Evolutionary conservation across 2,888 invertebrate species (phyloP), one percentile per base, ranked within the genome.

Genomic region (Aphodius sticticus): DNA sequence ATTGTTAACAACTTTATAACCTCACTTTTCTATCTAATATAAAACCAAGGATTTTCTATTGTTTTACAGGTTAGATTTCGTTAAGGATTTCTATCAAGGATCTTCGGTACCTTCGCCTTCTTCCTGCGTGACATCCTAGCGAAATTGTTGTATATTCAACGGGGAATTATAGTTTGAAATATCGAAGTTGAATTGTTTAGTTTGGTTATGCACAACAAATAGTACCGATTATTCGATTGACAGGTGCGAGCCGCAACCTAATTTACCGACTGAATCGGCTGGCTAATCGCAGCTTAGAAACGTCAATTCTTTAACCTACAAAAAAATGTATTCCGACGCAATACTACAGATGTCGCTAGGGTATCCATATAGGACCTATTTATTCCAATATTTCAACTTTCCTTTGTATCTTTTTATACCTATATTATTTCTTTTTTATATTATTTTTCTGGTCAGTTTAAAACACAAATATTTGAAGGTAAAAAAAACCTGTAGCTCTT

Each of bases 121-220:
- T 89, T 89, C 78, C 89, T 85, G 37, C 88, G 86, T 81, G 88
- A 89, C 88, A 89, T 89, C 83, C 84, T 86, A 69, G 16, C n/a
- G 5, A 69, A 16, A 76, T 77, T 82, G 75, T 70, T 79, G 26
- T 15, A 0, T 36, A 26, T 74, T 74, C 36, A 74, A 74, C 26
- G 37, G n/a, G n/a, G 12, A 74, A 6, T 35, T 74, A 1, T 16
- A 26, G n/a, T 35, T 35, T 74, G 16, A 74, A 12, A 74, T 7
- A 36, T 16, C 35, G 74, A 16, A 35, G 74, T 74, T 36, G 35
- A n/a, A 37, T 74, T 74, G 35, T 74, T 38, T 37, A 76, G 53
- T 53, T 35, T 38, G 2, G 26, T 14, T n/a, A 26, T 35, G 37
- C 7, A 76, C 36, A 16, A 72, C 72, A 26, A 36, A 72, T 16